Conservation (phyloP, 1,140 invertebrate species). For the Mesaphorura yosii region DNA sequence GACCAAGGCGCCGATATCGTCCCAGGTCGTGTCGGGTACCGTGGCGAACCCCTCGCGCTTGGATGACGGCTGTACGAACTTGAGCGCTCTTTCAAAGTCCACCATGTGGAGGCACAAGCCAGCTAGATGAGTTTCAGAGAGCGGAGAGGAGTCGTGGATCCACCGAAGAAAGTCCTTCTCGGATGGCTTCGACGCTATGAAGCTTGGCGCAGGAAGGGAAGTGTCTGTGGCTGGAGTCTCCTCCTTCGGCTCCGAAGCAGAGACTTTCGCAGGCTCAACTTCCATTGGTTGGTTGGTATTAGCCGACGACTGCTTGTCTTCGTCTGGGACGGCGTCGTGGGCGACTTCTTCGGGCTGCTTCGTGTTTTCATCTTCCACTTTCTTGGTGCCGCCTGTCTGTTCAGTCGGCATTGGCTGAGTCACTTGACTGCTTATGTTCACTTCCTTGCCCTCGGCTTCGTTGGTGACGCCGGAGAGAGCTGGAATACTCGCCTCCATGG, state of each 20-base stretch:
- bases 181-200: too few relatives aligned
- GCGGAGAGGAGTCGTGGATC: conserved; percentile 21
- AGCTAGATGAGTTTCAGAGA: conserved; percentile 42
- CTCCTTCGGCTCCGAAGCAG: conserved; percentile 3
- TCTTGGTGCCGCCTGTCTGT: conserved; percentile 25
- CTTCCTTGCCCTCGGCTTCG: conserved; percentile 29
- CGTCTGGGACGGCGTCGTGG: too few relatives aligned
- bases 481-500: too few relatives aligned
- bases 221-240: conserved; percentile 9
- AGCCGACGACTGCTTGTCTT: too few relatives aligned
- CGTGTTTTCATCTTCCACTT: conserved; percentile 13
- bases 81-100: conserved; percentile 68
- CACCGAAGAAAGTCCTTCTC: too few relatives aligned
- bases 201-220: too few relatives aligned
- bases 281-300: too few relatives aligned
- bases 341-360: too few relatives aligned
- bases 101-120: conserved; percentile 53
- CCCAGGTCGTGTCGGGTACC: conserved; percentile 93
- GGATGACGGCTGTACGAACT: conserved; percentile 76
- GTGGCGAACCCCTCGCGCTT: conserved; percentile 95
- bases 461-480: background rate
- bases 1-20: conserved; percentile 84
- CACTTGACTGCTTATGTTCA: conserved; percentile 31
- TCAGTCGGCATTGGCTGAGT: too few relatives aligned
- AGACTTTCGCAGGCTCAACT: too few relatives aligned